A percentile compares a stretch with the other conserved stretches of the same genome.
phyloP scores from a whole-genome alignment of 30 jellyfish, hydroid and myxozoan genomes.

The Turritopsis rubra region DNA sequence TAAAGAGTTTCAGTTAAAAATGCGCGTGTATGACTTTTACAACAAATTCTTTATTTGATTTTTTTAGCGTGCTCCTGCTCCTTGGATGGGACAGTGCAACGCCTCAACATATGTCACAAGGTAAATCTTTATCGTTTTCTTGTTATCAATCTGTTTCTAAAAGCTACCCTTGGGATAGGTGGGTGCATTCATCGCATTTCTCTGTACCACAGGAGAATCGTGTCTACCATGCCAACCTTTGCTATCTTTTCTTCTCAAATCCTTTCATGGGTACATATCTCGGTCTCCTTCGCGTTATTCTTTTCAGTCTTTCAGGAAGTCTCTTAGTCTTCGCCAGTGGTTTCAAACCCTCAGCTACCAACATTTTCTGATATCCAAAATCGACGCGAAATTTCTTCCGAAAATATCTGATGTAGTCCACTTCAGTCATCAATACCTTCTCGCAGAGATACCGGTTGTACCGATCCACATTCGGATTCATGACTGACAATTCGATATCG shows the following conservation, averaged over 20 bases:
- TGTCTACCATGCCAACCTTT: neutral
- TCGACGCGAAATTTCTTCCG: constrained; percentile 62
- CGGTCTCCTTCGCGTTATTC: neutral
- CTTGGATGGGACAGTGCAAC: constrained; percentile 54
- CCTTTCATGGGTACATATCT: neutral
- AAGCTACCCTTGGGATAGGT: no score
- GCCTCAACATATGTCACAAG: constrained; percentile 58
- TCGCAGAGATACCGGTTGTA: constrained; percentile 64
- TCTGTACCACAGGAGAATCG: neutral
- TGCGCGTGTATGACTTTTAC: neutral
- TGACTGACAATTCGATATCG: constrained; percentile 43
- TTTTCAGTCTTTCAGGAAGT: constrained; percentile 30
- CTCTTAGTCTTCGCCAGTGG: constrained; percentile 27
- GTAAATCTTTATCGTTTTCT: constrained; percentile 14
- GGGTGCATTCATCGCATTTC: no score
- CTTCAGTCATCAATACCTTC: constrained; percentile 74
- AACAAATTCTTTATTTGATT: neutral
- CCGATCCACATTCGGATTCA: constrained; percentile 71
- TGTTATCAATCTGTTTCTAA: no score
- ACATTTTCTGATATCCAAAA: constrained; percentile 65
- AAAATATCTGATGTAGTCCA: constrained; percentile 61
- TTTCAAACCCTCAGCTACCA: constrained; percentile 60
- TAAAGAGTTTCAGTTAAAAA: no score
- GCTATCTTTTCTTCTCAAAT: neutral
- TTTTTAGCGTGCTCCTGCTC: constrained; percentile 67